These are phyloP conservation scores for Drosophila incognita DNA, from an alignment of 2,888 invertebrate genomes.

Conservation along the genomic window DNA sequence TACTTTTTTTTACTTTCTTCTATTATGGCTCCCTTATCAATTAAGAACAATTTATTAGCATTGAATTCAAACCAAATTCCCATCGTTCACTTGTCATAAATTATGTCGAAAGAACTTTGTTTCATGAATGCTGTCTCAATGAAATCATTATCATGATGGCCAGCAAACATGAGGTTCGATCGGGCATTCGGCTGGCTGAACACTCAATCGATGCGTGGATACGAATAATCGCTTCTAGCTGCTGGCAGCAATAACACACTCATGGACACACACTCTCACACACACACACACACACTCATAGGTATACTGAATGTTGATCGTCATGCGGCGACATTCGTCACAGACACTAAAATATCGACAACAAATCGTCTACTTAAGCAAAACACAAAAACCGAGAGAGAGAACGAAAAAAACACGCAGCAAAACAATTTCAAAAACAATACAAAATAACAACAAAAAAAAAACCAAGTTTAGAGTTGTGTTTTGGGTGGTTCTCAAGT, in stretches of 20 bases:
- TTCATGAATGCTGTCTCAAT: neutral
- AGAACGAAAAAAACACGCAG: neutral
- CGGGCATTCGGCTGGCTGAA: conserved; percentile 9
- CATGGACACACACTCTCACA: conserved; percentile 1
- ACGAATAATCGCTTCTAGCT: conserved; percentile 38
- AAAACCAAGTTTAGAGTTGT: conserved; percentile 2
- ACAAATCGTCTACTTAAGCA: conserved; percentile 54
- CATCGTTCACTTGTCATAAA: neutral
- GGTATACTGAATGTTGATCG: conserved; percentile 22
- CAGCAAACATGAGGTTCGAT: conserved; percentile 3
- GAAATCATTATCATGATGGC: neutral
- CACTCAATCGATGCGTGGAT: conserved; percentile 48
- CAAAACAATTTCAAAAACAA: conserved; percentile 11
- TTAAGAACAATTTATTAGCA: neutral
- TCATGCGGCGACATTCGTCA: conserved; percentile 40
- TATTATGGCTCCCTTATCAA: neutral
- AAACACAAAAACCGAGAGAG: neutral
- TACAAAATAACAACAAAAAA: neutral
- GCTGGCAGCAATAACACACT: conserved; percentile 36
- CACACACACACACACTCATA: conserved; percentile 5
- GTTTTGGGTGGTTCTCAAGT: conserved; percentile 2
- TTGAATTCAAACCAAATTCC: neutral
- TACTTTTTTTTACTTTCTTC: neutral
- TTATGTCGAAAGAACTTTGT: neutral
- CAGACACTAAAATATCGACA: conserved; percentile 44